Evolutionary conservation across 2,113 vertebrate species (phyloP).

Genomic region (Carettochelys insculpta): DNA sequence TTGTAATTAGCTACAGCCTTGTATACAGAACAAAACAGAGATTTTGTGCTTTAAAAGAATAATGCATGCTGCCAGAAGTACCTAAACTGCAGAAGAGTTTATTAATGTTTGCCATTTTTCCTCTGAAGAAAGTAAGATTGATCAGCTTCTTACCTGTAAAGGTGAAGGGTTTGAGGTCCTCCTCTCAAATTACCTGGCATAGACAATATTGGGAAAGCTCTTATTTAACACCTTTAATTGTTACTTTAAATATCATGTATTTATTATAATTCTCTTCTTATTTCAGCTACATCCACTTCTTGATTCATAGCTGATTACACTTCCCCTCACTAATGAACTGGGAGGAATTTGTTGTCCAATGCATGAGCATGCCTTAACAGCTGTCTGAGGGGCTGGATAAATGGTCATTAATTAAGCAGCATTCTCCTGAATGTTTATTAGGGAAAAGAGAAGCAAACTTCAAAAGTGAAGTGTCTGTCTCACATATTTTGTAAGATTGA

Average conservation of each 20-base stretch:
- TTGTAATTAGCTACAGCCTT: slow-evolving; percentile 85
- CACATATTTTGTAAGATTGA: neutral
- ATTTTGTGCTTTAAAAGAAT: slow-evolving; percentile 56
- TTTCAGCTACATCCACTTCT: neutral
- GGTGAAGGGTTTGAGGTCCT: neutral
- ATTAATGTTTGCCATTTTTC: slow-evolving; percentile 50
- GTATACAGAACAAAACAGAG: slow-evolving; percentile 77
- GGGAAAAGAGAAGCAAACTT: neutral
- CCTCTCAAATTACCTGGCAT: neutral
- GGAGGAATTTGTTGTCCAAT: neutral
- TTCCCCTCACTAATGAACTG: neutral
- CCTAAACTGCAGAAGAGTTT: slow-evolving; percentile 72
- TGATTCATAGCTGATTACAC: neutral
- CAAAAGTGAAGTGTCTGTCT: neutral
- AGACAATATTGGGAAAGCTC: slow-evolving; percentile 12
- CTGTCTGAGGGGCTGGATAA: neutral
- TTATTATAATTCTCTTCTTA: neutral
- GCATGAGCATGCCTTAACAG: neutral
- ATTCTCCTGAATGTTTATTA: neutral
- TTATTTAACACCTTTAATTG: neutral
- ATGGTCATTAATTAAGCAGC: neutral
- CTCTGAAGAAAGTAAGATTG: slow-evolving; percentile 46
- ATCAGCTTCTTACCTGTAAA: slow-evolving; percentile 22
- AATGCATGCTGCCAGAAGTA: slow-evolving; percentile 81
- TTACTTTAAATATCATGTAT: neutral